phyloP scores from a whole-genome alignment of 2,797 vertebrate genomes.

The Buceros bicornis region DNA sequence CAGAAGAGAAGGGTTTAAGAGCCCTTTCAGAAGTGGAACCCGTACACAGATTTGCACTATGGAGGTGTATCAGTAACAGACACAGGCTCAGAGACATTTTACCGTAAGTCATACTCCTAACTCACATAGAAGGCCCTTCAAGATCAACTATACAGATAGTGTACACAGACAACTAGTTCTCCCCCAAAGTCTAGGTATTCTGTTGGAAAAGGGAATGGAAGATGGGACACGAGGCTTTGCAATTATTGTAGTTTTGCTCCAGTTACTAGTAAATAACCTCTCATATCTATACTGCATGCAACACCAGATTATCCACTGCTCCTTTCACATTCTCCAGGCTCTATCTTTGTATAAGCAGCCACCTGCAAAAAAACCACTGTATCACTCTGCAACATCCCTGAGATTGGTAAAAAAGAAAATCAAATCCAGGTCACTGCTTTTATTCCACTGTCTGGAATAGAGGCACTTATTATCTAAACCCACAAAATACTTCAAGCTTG shows the following conservation, averaged over 20 bases:
- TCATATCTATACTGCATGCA: neutral
- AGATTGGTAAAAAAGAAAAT: neutral
- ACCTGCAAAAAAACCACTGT: neutral
- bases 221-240: fast-evolving
- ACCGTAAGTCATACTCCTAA: neutral
- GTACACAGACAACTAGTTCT: neutral
- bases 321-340: neutral
- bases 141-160: neutral
- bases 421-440: neutral
- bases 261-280: neutral
- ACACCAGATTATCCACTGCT: neutral
- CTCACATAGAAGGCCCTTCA: neutral
- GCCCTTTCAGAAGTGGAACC: neutral
- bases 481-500: neutral
- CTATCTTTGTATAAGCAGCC: neutral
- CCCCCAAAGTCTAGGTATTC: neutral
- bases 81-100: neutral
- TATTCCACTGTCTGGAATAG: neutral
- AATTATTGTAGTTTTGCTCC: neutral
- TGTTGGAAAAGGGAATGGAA: neutral
- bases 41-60: fast-evolving
- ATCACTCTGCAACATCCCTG: neutral
- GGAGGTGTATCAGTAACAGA: neutral
- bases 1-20: neutral
- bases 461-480: neutral